Percentiles rank a stretch among this genome's conserved stretches.
Conservation (phyloP, 2,797 vertebrate species). For the Tolypeutes matacus region DNA sequence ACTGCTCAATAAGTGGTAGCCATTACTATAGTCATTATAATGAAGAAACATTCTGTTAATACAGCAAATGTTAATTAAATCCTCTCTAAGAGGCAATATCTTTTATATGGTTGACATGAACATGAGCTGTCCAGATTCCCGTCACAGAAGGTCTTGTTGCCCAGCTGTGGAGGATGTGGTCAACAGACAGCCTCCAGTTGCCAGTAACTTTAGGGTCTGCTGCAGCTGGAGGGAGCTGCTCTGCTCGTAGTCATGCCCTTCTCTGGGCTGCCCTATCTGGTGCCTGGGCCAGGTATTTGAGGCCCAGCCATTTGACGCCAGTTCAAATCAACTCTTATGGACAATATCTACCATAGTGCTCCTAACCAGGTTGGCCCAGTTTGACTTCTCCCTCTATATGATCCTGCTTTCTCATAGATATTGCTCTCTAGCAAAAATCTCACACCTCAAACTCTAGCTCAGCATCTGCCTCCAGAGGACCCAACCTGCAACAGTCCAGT, state of each 20-base stretch:
- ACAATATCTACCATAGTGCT: neutral
- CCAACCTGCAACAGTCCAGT: neutral
- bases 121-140: neutral
- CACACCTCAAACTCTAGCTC: neutral
- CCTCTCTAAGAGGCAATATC: slow-evolving; percentile 15
- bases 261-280: neutral
- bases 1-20: slow-evolving; percentile 16
- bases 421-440: neutral
- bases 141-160: neutral
- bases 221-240: neutral
- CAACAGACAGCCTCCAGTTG: neutral
- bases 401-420: neutral
- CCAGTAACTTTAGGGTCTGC: neutral
- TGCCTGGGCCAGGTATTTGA: neutral
- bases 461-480: neutral
- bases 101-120: neutral
- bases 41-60: slow-evolving; percentile 60
- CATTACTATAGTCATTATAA: slow-evolving; percentile 54
- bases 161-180: neutral
- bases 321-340: neutral
- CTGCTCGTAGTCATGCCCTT: neutral
- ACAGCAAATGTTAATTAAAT: slow-evolving; percentile 54
- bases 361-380: neutral
- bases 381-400: neutral
- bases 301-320: neutral